Evolutionary conservation across 2,888 invertebrate genomes (phyloP).

Genomic region (Yponomeuta malinellus): DNA sequence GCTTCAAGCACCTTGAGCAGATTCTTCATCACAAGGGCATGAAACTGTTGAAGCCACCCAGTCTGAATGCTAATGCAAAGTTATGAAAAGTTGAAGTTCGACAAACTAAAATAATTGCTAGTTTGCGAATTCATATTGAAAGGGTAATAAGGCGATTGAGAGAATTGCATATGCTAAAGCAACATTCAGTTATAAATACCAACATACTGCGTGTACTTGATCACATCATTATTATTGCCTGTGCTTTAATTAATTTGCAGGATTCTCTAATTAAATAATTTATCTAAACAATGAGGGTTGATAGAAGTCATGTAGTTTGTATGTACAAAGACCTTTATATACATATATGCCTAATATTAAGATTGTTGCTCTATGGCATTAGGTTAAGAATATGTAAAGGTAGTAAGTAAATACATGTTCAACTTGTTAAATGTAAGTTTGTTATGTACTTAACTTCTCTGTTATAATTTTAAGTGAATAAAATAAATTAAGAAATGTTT

Average conservation of each 20-base stretch:
- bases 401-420: no score
- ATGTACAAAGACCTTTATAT: neutral
- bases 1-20: slow-evolving; percentile 19
- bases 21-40: slow-evolving; percentile 12
- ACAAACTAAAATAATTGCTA: slow-evolving; percentile 16
- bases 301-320: neutral
- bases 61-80: neutral
- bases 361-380: no score
- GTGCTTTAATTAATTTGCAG: slow-evolving; percentile 11
- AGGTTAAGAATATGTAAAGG: no score
- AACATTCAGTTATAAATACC: slow-evolving; percentile 9
- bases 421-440: no score
- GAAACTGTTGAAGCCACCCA: slow-evolving; percentile 17
- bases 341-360: neutral
- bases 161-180: slow-evolving; percentile 18
- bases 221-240: slow-evolving; percentile 16
- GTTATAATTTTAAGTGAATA: no score
- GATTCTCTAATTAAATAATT: slow-evolving; percentile 19
- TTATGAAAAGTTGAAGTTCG: slow-evolving; percentile 17
- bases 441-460: no score
- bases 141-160: slow-evolving; percentile 17
- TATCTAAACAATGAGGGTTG: no score
- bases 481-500: no score
- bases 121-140: slow-evolving; percentile 19
- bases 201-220: slow-evolving; percentile 16